Base-by-base conservation (phyloP, 2,888 invertebrate genomes). In the Ophioninae sp. region DNA sequence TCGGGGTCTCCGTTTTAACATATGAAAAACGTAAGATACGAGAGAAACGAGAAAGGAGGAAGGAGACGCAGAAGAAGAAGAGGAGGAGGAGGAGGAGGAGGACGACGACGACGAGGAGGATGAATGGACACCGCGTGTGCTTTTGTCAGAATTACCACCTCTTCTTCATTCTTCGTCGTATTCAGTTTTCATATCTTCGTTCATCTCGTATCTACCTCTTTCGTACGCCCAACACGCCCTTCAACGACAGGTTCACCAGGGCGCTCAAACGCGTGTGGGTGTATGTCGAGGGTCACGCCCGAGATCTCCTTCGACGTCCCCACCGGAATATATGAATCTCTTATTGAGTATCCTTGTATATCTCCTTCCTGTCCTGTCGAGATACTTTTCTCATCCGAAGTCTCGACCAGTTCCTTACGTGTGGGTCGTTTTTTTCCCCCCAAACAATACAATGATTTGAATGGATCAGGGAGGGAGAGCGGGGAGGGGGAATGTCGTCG, bases 311-410 rank as follows among this genome's bases (percentile, higher is more conserved):
- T 57, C 72, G 75, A 73, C 30, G 73, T 20, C 67, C 50, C 30
- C 57, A 65, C 75, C 82, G 83, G 88, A 88, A 89, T 89, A 89
- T 83, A 88, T 89, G 87, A 90, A 89, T 88, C 86, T 88, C 88
- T 88, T 89, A 89, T 87, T 86, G 85, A 82, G 86, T 84, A 84
- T 69, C 70, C 78, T 64, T 86, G 86, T 82, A 77, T 77, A 77
- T 77, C 67, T 76, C 81, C 81, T 81, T 81, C 79, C 73, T 75
- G 74, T 81, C 67, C 80, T 80, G 70, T 56, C 64, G 81, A 72
- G 74, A 72, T 23, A 80, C 64, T 76, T 87, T 89, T 89, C 89
- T 88, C 78, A 85, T 82, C 86, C 61, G 70, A 0, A 62, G 30
- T n/a, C 21, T 87, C 69, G n/a, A n/a, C n/a, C 8, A 13, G 73